Evolutionary conservation across 2,888 invertebrate species (phyloP).

Genomic region (Lamellibrachia columna): DNA sequence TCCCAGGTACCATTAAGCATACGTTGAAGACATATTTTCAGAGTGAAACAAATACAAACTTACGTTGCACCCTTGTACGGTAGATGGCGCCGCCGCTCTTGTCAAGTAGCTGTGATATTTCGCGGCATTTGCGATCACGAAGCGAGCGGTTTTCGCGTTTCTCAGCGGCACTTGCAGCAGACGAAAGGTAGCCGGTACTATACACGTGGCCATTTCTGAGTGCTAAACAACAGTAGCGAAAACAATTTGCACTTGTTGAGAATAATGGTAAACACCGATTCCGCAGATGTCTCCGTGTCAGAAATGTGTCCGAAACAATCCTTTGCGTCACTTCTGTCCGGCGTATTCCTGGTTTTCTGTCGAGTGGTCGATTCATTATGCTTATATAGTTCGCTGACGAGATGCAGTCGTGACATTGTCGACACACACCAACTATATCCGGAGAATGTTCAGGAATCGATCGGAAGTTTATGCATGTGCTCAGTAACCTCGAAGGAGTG

Average conservation of each 20-base stretch:
- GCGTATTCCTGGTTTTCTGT: not conserved
- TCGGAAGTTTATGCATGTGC: not conserved
- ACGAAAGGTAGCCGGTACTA: constrained; percentile 2
- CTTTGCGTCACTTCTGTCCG: not conserved
- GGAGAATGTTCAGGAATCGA: not conserved
- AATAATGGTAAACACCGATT: not conserved
- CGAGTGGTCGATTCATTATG: not conserved
- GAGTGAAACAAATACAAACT: not conserved
- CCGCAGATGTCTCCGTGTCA: not conserved
- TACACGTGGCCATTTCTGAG: not conserved
- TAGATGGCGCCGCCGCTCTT: not conserved
- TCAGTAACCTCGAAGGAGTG: not conserved
- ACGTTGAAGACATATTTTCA: not conserved
- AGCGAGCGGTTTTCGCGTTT: not conserved
- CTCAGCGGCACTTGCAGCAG: constrained; percentile 12
- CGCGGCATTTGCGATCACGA: not conserved
- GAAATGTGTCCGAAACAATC: not conserved
- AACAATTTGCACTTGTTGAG: not conserved
- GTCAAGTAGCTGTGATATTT: not conserved
- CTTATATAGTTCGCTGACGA: constrained; percentile 4
- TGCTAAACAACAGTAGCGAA: not conserved
- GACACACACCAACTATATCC: not conserved
- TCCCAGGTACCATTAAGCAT: not conserved
- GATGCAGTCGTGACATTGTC: not conserved
- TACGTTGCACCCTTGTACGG: not conserved